Base-by-base conservation (phyloP, 2,797 vertebrate species). In the Centropyge bicolor region DNA sequence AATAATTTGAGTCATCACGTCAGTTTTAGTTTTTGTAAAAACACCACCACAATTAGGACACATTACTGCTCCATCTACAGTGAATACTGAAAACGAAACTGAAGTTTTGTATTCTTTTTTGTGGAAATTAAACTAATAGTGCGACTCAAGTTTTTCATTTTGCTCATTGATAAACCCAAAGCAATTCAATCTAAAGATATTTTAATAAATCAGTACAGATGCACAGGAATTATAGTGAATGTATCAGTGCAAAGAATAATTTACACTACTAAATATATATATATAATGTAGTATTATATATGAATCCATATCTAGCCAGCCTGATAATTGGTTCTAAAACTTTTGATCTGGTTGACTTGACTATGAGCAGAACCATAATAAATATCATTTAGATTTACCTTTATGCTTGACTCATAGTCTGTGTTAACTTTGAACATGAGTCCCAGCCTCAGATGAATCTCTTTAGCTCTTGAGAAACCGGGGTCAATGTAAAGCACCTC, bases 391-490 rank as follows among this genome's bases (percentile, higher is more conserved):
- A 31, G 43, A 62, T 65, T 87, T 96, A 99, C 98, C 98, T 99
- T 99, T 92, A 99, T 95, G 95, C 98, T 99, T 79, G 97, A 98
- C 92, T 98, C 97, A 82, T 98, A 98, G 95, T 99, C 97, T 83
- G 97, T 98, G 93, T 97, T 98, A 93, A 98, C 96, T 96, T 99
- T 99, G 94, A 99, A 99, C 97, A 99, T 99, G 92, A 99, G 96
- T 88, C 97, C 98, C 95, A 99, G 96, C 91, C 98, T 96, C 92
- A 99, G 96, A 91, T 99, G 97, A 94, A 99, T 98, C 95, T 99
- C 98, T 95, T 99, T 99, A 91, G 96, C 96, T 93, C 96, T 95
- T 88, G 97, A 97, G 96, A 99, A 99, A 92, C 97, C 93, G 89
- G 98, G 97, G 93, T 98, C 96, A 87, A 99, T 97, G 95, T 99